Evolutionary conservation across 2,888 invertebrate genomes (phyloP).

Genomic region (Pherbina coryleti): DNA sequence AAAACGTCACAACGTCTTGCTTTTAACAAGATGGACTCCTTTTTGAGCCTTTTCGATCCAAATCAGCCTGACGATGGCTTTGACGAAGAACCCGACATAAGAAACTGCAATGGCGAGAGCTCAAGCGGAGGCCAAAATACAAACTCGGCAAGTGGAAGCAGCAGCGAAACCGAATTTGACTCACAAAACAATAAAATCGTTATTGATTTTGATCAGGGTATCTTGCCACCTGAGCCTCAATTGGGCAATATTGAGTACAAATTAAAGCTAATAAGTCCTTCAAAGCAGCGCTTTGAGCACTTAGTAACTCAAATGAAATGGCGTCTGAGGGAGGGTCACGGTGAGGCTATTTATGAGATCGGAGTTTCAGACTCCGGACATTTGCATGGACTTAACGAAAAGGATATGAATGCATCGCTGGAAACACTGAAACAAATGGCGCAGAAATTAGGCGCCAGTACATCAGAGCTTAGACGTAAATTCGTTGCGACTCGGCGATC

Average conservation of each 20-base stretch:
- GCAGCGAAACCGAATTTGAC: conserved; percentile 55
- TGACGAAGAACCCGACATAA: conserved; percentile 62
- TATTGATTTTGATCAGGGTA: conserved; percentile 73
- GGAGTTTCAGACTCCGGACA: conserved; percentile 93
- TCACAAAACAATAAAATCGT: conserved; percentile 60
- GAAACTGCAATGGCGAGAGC: conserved; percentile 54
- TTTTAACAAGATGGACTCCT: conserved; percentile 78
- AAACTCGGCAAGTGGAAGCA: conserved; percentile 51
- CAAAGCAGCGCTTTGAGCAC: conserved; percentile 92
- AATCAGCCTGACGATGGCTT: conserved; percentile 67
- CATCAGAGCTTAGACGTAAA: conserved; percentile 80
- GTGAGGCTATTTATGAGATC: conserved; percentile 97
- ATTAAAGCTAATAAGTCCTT: conserved; percentile 91
- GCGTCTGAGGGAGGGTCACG: conserved; percentile 95
- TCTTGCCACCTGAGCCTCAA: conserved; percentile 93
- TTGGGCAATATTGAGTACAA: conserved; percentile 98
- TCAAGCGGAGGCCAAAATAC: conserved; percentile 51
- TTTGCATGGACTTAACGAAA: conserved; percentile 84
- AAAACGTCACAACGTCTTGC: too few species aligned
- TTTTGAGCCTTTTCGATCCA: conserved; percentile 85
- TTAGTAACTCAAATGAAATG: conserved; percentile 99
- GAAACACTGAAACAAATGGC: conserved; percentile 92
- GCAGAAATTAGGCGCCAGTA: conserved; percentile 84
- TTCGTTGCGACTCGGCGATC: conserved; percentile 72
- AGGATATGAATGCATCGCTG: conserved; percentile 89